phyloP scores from a whole-genome alignment of 2,797 vertebrate species.

The Furcifer pardalis region DNA sequence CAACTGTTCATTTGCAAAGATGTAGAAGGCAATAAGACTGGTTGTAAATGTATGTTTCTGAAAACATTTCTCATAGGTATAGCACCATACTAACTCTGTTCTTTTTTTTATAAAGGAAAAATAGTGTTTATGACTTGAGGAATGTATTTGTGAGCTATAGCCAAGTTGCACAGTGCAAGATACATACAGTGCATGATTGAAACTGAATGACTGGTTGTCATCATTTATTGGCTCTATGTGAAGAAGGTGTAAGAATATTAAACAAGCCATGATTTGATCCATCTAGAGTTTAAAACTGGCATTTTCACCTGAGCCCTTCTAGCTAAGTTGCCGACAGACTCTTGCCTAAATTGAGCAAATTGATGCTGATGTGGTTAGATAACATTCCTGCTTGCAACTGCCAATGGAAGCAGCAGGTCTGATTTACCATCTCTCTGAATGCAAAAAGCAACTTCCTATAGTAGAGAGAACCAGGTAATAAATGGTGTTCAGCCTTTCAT shows the following conservation, averaged over 20 bases:
- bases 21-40: conserved; percentile 18
- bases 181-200: not conserved
- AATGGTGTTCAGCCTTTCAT: no score
- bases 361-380: not conserved
- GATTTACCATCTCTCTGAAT: not conserved
- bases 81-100: conserved; percentile 37
- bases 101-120: conserved; percentile 51
- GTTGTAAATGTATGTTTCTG: conserved; percentile 47
- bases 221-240: not conserved
- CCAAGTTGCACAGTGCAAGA: conserved; percentile 24
- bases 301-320: not conserved
- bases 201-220: conserved; percentile 26
- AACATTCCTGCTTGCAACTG: no score
- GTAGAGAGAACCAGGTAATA: not conserved
- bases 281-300: not conserved
- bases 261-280: not conserved
- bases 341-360: not conserved
- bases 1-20: conserved; percentile 16
- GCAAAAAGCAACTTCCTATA: not conserved
- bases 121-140: conserved; percentile 38
- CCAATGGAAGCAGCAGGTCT: not conserved
- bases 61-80: conserved; percentile 43
- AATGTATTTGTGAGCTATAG: conserved; percentile 34
- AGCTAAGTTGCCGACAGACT: not conserved
- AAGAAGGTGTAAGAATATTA: not conserved